Evolutionary conservation across 1,140 invertebrate species (phyloP).

Genomic region (Drosophila pseudoobscura): DNA sequence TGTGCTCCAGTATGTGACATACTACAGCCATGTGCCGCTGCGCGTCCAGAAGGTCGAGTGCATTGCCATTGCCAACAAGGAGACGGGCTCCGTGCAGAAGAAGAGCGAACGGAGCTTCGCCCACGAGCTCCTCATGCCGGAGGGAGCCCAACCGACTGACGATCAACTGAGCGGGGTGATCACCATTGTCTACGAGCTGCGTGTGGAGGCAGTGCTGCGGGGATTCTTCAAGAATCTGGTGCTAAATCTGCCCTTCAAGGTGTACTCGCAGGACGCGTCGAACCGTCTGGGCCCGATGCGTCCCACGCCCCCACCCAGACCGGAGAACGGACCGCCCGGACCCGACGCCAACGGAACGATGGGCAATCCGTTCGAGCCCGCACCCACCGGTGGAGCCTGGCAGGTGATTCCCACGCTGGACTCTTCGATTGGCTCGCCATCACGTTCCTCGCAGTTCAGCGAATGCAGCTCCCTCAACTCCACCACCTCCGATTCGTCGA

Average conservation of each 20-base stretch:
- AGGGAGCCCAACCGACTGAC: conserved; percentile 68
- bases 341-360: conserved; percentile 36
- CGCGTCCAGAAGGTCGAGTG: conserved; percentile 74
- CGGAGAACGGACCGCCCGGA: conserved; percentile 60
- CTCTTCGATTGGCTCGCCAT: conserved; percentile 78
- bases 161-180: conserved; percentile 71
- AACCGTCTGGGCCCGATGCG: conserved; percentile 34
- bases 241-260: conserved; percentile 74
- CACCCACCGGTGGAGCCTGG: conserved; percentile 6
- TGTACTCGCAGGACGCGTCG: conserved; percentile 67
- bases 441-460: conserved; percentile 74
- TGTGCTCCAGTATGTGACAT: conserved; percentile 71
- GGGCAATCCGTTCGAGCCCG: conserved; percentile 69
- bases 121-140: conserved; percentile 74
- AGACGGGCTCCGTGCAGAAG: conserved; percentile 78
- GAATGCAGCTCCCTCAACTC: conserved; percentile 78
- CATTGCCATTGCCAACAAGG: conserved; percentile 68
- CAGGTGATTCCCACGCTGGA: conserved; percentile 67
- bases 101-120: conserved; percentile 80
- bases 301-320: conserved; percentile 59
- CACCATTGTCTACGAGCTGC: conserved; percentile 74
- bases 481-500: conserved; percentile 73
- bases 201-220: conserved; percentile 76
- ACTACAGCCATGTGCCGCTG: conserved; percentile 74
- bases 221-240: conserved; percentile 82